Evolutionary conservation across 2,113 vertebrate genomes (phyloP).

Genomic region (Cinclus mexicanus): DNA sequence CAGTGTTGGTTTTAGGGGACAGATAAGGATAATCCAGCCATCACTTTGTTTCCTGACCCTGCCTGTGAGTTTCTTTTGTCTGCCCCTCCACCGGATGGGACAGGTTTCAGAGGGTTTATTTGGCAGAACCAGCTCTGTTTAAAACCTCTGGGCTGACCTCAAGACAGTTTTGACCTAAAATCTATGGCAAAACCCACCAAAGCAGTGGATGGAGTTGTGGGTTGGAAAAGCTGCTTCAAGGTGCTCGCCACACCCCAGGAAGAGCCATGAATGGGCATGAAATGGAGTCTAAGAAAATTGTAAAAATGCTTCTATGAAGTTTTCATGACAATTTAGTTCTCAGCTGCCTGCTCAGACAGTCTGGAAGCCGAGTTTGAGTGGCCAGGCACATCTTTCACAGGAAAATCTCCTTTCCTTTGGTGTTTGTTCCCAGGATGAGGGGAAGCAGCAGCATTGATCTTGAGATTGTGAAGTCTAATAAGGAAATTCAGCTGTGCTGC

Average conservation of each 20-base stretch:
- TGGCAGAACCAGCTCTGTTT: not conserved
- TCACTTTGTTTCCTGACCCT: not conserved
- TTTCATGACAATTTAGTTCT: not conserved
- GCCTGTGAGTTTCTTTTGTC: not conserved
- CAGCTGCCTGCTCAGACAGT: not conserved
- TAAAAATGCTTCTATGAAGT: not conserved
- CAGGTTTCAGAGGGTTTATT: not conserved
- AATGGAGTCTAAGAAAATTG: not conserved
- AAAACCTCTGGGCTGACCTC: not conserved
- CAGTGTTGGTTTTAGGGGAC: not conserved
- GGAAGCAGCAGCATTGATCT: not conserved
- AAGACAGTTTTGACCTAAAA: not conserved
- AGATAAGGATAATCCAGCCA: not conserved
- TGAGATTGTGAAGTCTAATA: not conserved
- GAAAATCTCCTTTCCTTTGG: not conserved
- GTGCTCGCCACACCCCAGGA: not conserved
- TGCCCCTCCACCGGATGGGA: not conserved
- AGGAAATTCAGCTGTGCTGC: not conserved
- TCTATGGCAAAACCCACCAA: not conserved
- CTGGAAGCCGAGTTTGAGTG: not conserved
- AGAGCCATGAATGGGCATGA: not conserved
- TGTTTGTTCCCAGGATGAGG: not conserved
- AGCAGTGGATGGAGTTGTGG: rapidly evolving
- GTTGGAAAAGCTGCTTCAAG: not conserved
- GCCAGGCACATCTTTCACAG: not conserved